Percentiles rank a stretch among this genome's conserved stretches.
phyloP scores from a whole-genome alignment of 2,113 vertebrate genomes.

The Hyla sarda region DNA sequence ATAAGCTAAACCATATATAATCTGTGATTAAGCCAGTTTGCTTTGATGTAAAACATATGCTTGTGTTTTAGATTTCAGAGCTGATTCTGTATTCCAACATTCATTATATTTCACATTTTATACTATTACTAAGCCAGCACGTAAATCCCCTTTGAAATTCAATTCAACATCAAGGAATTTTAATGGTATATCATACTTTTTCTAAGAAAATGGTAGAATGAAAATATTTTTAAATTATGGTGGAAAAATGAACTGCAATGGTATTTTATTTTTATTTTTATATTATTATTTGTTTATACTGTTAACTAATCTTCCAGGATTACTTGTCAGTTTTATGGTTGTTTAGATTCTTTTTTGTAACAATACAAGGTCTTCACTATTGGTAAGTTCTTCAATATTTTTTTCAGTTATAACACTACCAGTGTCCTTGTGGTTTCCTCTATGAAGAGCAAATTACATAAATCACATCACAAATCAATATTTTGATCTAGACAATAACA shows the following conservation, averaged over 20 bases:
- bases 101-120: neutral
- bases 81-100: slow-evolving; percentile 31
- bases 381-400: too few relatives aligned
- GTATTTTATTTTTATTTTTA: too few relatives aligned
- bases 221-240: neutral
- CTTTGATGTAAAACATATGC: slow-evolving; percentile 37
- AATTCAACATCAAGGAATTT: slow-evolving; percentile 3
- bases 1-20: slow-evolving; percentile 28
- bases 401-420: too few relatives aligned
- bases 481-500: too few relatives aligned
- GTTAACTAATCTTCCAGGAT: too few relatives aligned
- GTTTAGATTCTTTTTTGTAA: too few relatives aligned
- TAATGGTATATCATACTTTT: neutral
- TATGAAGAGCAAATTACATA: too few relatives aligned
- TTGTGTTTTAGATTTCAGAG: slow-evolving; percentile 10
- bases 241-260: neutral
- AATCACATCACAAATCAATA: too few relatives aligned
- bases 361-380: too few relatives aligned
- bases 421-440: too few relatives aligned
- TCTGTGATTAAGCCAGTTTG: neutral
- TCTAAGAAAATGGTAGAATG: neutral
- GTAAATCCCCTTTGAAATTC: slow-evolving; percentile 21
- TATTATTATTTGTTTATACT: too few relatives aligned
- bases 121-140: neutral
- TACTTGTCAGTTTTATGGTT: too few relatives aligned